These are phyloP conservation scores for Etheostoma cragini DNA, from an alignment of 2,113 vertebrate genomes.

Conservation along the genomic window DNA sequence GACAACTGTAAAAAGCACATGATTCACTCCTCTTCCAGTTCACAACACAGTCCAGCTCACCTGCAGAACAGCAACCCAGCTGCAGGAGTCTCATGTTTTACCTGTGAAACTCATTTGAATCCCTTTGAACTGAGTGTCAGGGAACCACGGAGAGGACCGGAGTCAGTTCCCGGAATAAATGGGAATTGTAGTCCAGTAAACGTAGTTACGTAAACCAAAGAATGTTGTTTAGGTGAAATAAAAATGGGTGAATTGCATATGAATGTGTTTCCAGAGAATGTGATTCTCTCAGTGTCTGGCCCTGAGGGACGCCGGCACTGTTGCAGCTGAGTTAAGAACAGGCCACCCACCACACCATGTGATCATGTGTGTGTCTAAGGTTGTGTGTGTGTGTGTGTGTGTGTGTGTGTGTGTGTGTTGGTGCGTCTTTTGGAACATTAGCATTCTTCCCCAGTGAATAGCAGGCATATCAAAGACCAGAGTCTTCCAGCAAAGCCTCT, in stretches of 20 bases:
- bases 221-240: background rate
- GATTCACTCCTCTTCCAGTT: background rate
- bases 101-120: too few relatives aligned
- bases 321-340: constrained; percentile 35
- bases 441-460: constrained; percentile 45
- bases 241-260: background rate
- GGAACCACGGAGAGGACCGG: too few relatives aligned
- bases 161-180: background rate
- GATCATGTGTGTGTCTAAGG: background rate
- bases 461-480: constrained; percentile 56
- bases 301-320: constrained; percentile 30
- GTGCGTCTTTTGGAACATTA: constrained; percentile 53
- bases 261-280: constrained; percentile 14
- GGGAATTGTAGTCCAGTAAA: background rate
- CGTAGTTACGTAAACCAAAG: background rate
- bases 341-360: constrained; percentile 27
- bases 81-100: too few relatives aligned
- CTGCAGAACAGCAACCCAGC: too few relatives aligned
- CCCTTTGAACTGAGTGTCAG: too few relatives aligned
- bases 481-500: constrained; percentile 52
- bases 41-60: too few relatives aligned
- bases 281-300: constrained; percentile 38
- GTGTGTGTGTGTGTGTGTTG: constrained; percentile 17
- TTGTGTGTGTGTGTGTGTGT: constrained; percentile 11
- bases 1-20: background rate